Conservation (phyloP, 2,113 vertebrate species). For the Callospermophilus lateralis region DNA sequence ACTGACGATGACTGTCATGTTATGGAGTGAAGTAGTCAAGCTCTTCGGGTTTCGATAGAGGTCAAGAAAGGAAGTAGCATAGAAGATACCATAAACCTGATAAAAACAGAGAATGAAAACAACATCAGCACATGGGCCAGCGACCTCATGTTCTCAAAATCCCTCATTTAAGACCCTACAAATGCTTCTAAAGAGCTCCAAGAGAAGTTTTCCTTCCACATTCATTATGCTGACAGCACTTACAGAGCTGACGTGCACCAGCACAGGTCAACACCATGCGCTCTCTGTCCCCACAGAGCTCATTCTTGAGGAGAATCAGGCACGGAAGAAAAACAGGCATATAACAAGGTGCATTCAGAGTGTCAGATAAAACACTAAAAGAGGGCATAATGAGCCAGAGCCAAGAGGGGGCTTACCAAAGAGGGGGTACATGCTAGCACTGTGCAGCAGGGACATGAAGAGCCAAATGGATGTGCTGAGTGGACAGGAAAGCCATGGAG, state of each 20-base stretch:
- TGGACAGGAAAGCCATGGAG: neutral
- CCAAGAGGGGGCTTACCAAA: neutral
- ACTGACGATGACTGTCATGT: slow-evolving; percentile 91
- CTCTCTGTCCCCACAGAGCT: neutral
- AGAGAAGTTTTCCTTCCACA: neutral
- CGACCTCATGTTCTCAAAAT: neutral
- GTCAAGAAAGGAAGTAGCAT: slow-evolving; percentile 96
- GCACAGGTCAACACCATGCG: fast-evolving
- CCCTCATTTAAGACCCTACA: neutral
- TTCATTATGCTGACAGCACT: neutral
- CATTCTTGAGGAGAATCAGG: neutral
- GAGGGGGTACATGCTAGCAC: no score
- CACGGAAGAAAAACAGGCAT: neutral
- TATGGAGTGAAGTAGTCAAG: slow-evolving; percentile 86
- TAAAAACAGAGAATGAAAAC: neutral
- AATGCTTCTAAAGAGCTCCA: neutral
- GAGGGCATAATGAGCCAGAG: neutral
- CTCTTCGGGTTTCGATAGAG: slow-evolving; percentile 93
- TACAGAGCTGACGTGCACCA: neutral
- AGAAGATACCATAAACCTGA: slow-evolving; percentile 95
- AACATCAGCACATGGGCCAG: neutral
- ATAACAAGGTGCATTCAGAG: neutral
- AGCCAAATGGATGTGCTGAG: fast-evolving
- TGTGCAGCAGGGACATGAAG: fast-evolving
- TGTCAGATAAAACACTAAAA: neutral